Evolutionary conservation across 2,888 invertebrate genomes (phyloP), one percentile per base, ranked within the genome.

Genomic region (Himalopsyche japonica): DNA sequence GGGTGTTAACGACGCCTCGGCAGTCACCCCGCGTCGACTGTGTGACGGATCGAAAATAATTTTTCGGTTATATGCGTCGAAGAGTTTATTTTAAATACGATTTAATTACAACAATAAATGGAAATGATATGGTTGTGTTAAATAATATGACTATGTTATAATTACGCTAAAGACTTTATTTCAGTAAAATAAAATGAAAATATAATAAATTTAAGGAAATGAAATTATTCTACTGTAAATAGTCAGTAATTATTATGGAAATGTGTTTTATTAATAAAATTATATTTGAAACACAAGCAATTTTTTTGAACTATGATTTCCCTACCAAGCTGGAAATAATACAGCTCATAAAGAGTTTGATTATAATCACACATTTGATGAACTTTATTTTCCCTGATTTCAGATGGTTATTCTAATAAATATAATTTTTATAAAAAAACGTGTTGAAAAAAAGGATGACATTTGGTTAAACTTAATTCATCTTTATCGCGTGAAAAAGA

Each of bases 101-200:
- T 79, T 64, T 77, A 76, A 82, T 57, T 84, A 47, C 49, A 37
- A n/a, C 80, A 81, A 57, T 84, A 84, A 82, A 84, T 57, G 43
- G 82, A 84, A 81, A 82, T 84, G 79, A 81, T 92, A 92, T 92
- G 92, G 92, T 92, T 92, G 92, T 92, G 92, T 92, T 92, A 91
- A 92, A 92, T 91, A 90, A 91, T 92, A 92, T 84, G 82, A 85
- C 47, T 83, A 85, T 82, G 83, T 85, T 85, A 84, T 79, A 79
- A 78, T 79, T 79, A 78, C 82, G 76, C 83, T 82, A 85, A 85
- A 84, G 85, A 86, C 85, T 87, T 85, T 87, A 86, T 86, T 83
- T 80, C 88, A 88, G 70, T 83, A 82, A 88, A 79, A 57, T 57
- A 57, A 57, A 79, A 57, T 57, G 24, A 57, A 82, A 82, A 86